Percentiles rank a stretch among this genome's conserved stretches.
phyloP scores from a whole-genome alignment of 2,113 vertebrate species.

The Microcebus griseorufus region DNA sequence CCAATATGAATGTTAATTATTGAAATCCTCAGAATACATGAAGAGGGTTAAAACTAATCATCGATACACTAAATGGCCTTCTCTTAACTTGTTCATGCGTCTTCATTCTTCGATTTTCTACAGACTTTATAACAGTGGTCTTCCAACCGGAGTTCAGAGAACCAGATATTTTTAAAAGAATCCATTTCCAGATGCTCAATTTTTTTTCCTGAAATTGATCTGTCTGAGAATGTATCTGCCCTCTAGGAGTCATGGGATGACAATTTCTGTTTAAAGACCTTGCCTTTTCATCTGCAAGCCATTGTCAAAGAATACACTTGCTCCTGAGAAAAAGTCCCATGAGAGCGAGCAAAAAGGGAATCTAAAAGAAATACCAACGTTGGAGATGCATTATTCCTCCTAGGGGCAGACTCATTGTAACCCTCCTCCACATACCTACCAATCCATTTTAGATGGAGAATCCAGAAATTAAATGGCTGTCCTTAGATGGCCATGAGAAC shows the following conservation, averaged over 20 bases:
- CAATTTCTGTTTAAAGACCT: slow-evolving; percentile 18
- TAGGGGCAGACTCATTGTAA: background rate
- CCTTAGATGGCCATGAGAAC: background rate
- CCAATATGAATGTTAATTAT: background rate
- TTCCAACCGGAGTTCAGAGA: background rate
- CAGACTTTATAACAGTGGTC: background rate
- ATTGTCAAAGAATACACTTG: background rate
- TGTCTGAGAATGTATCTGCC: slow-evolving; percentile 8
- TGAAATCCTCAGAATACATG: background rate
- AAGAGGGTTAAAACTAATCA: background rate
- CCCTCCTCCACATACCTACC: background rate
- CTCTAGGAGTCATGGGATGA: background rate
- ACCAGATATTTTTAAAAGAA: slow-evolving; percentile 42
- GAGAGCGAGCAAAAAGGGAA: slow-evolving; percentile 14
- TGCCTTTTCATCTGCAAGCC: slow-evolving; percentile 28
- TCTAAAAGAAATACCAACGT: background rate
- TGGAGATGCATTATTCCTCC: background rate
- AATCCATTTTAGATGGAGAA: background rate
- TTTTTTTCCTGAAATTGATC: slow-evolving; percentile 51
- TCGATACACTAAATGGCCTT: background rate
- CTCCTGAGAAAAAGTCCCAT: background rate
- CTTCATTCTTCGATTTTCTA: slow-evolving; percentile 4
- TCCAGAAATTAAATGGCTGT: background rate
- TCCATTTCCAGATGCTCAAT: slow-evolving; percentile 35
- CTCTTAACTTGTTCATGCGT: background rate